These are phyloP conservation scores for Drosophila orena DNA, from an alignment of 1,140 invertebrate genomes.

Conservation along the genomic window DNA sequence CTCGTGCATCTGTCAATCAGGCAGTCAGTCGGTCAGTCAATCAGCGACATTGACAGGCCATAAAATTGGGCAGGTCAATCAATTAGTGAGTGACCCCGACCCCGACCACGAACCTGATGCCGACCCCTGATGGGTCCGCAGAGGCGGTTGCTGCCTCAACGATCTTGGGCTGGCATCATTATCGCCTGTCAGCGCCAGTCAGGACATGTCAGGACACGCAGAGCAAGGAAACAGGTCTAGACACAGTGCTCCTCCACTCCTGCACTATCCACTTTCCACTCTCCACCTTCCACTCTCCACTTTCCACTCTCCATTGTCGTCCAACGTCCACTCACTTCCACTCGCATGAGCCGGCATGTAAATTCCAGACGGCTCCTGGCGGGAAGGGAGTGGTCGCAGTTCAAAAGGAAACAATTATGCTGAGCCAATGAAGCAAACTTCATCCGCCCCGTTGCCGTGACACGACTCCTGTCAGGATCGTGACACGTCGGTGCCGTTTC, in stretches of 20 bases:
- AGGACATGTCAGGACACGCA: slow-evolving; percentile 34
- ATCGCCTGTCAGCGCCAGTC: slow-evolving; percentile 50
- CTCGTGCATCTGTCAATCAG: slow-evolving; percentile 42
- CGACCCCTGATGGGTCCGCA: background rate
- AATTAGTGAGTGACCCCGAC: slow-evolving; percentile 51
- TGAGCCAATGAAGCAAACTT: slow-evolving; percentile 76
- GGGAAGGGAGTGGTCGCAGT: slow-evolving; percentile 19
- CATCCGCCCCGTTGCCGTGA: slow-evolving; percentile 55
- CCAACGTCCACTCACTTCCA: slow-evolving; percentile 23
- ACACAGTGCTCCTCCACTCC: background rate
- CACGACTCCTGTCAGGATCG: slow-evolving; percentile 35
- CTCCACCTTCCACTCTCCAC: background rate
- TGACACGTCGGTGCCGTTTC: slow-evolving; percentile 22
- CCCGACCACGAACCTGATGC: too few relatives aligned
- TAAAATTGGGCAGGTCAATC: slow-evolving; percentile 61
- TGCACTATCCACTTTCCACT: too few relatives aligned
- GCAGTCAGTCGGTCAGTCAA: slow-evolving; percentile 34
- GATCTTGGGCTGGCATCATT: slow-evolving; percentile 34
- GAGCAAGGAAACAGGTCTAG: slow-evolving; percentile 3
- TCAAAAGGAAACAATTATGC: slow-evolving; percentile 74
- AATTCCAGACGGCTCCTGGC: slow-evolving; percentile 39
- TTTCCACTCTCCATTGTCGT: background rate
- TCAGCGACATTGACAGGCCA: slow-evolving; percentile 51
- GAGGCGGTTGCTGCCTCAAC: slow-evolving; percentile 2
- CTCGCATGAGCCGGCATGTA: slow-evolving; percentile 45